These are phyloP conservation scores for Leucozona laternaria DNA, from an alignment of 2,888 invertebrate species.

Conservation along the genomic window DNA sequence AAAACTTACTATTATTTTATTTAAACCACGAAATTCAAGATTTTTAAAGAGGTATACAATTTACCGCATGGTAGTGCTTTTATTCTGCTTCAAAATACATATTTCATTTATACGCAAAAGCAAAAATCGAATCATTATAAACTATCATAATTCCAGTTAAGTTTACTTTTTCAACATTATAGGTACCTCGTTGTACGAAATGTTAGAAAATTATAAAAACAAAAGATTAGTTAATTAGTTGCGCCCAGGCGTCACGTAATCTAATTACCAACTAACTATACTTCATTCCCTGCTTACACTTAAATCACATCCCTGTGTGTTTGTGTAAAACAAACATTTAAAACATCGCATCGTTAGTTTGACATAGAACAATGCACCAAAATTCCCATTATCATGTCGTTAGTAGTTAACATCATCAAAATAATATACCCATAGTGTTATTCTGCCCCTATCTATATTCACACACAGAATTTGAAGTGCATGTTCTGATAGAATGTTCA, in stretches of 20 bases:
- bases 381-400: conserved; percentile 8
- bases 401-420: neutral
- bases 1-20: no score
- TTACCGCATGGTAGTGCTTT: no score
- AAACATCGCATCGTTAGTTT: neutral
- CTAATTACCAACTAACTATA: neutral
- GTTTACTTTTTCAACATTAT: no score
- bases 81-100: no score
- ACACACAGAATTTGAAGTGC: neutral
- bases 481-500: conserved; percentile 1
- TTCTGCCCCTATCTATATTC: neutral
- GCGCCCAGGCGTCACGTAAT: neutral
- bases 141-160: no score
- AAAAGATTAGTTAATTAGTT: neutral
- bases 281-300: neutral
- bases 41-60: no score
- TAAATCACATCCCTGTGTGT: neutral
- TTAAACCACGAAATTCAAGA: no score
- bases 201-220: neutral
- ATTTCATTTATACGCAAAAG: no score
- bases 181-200: no score
- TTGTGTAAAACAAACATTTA: neutral
- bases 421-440: no score
- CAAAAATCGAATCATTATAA: no score
- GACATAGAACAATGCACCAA: conserved; percentile 8